These are phyloP conservation scores for Avahi laniger DNA, from an alignment of 2,797 vertebrate species.

Conservation along the genomic window DNA sequence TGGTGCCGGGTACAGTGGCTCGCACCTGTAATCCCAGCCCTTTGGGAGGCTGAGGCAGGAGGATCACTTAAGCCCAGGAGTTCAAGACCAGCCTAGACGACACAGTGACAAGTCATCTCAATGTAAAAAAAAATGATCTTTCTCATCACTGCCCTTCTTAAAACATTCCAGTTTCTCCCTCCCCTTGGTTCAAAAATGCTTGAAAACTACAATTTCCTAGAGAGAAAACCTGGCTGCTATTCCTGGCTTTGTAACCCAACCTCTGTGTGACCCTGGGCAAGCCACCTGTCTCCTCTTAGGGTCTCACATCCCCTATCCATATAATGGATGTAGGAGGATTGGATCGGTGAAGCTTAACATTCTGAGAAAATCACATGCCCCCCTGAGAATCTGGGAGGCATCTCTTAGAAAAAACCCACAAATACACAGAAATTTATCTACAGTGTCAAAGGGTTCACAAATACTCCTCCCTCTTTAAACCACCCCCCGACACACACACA, in stretches of 20 bases:
- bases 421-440: not conserved
- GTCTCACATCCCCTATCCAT: not conserved
- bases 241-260: not conserved
- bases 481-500: too few relatives aligned
- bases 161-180: not conserved
- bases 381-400: not conserved
- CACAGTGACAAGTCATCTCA: too few relatives aligned
- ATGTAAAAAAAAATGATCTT: not conserved
- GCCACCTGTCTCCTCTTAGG: not conserved
- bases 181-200: not conserved
- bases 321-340: not conserved
- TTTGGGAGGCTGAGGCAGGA: too few relatives aligned
- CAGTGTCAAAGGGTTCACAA: not conserved
- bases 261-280: not conserved
- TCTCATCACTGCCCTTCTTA: not conserved
- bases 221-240: not conserved
- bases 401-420: not conserved
- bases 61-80: too few relatives aligned
- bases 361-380: not conserved
- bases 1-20: not conserved
- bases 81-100: too few relatives aligned
- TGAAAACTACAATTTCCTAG: not conserved
- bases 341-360: not conserved
- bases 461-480: not conserved
- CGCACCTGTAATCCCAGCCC: too few relatives aligned